Evolutionary conservation across 2,797 vertebrate genomes (phyloP), one percentile per base, ranked within the genome.

Genomic region (Malacoctenus gilli): DNA sequence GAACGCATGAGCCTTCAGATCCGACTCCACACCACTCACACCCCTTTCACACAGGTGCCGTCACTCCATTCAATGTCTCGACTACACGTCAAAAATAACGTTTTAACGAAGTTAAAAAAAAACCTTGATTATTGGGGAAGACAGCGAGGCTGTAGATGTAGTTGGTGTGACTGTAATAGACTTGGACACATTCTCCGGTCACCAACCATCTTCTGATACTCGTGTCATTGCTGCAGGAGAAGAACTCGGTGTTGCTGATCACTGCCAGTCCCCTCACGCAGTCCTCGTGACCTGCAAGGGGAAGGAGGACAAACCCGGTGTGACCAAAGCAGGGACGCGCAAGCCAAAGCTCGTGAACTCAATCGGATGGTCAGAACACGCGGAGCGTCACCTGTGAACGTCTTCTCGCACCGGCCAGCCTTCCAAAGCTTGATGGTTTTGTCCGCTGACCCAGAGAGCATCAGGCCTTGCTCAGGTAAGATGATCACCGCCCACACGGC

Each of bases 341-440:
- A n/a, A n/a, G n/a, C n/a, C n/a, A n/a, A n/a, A n/a, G n/a, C n/a
- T n/a, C n/a, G n/a, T n/a, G n/a, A n/a, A n/a, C n/a, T n/a, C n/a
- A n/a, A n/a, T n/a, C n/a, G n/a, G n/a, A n/a, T n/a, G n/a, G n/a
- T n/a, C n/a, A n/a, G n/a, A n/a, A n/a, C n/a, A n/a, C n/a, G n/a
- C n/a, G n/a, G n/a, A n/a, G n/a, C n/a, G n/a, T 89, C 85, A 96
- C 96, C 96, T 68, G 90, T 90, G 77, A 89, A 98, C 0, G 95
- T 97, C 68, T 77, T 93, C 85, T 98, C 96, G 84, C 95, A 99
- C 73, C 93, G 92, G 11, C 96, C 96, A 12, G 95, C 96, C 71
- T 97, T 99, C 96, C 96, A 99, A 16, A 99, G 90, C 79, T 94
- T 98, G 77, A 99, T 94, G 51, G 94, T 95, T 83, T 95, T 98